phyloP scores from a whole-genome alignment of 2,113 vertebrate genomes.

The Marcusenius ussheri region DNA sequence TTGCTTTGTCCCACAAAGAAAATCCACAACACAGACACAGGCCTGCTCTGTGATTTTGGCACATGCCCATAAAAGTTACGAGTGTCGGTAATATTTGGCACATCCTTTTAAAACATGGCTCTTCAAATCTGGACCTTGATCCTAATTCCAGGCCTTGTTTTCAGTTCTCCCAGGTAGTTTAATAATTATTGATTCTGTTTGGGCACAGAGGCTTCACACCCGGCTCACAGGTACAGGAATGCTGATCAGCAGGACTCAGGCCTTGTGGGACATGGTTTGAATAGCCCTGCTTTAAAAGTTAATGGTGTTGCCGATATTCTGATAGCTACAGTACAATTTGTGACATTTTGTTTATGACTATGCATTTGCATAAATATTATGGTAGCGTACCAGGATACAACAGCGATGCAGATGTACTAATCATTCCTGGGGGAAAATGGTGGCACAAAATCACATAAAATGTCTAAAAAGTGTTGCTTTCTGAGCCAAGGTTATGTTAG shows the following conservation, averaged over 20 bases:
- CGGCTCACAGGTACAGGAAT: no score
- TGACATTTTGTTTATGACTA: background rate
- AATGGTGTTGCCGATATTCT: background rate
- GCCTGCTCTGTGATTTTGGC: background rate
- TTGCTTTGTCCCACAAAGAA: background rate
- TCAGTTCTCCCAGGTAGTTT: no score
- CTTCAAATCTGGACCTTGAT: no score
- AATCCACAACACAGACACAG: background rate
- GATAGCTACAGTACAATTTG: background rate
- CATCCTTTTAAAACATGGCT: background rate
- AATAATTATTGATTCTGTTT: no score
- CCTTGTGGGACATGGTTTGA: no score
- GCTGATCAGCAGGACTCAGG: no score
- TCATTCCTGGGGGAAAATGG: background rate
- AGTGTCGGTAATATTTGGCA: background rate
- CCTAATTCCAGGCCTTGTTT: no score
- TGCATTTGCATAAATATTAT: background rate
- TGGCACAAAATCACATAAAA: background rate
- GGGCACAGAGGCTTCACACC: no score
- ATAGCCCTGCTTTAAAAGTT: background rate
- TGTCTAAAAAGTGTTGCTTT: background rate
- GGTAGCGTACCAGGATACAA: background rate
- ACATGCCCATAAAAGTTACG: background rate
- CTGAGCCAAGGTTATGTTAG: background rate
- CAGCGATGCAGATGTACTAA: background rate